Evolutionary conservation across 2,888 invertebrate species (phyloP), one percentile per base, ranked within the genome.

Genomic region (Suillia variegata): DNA sequence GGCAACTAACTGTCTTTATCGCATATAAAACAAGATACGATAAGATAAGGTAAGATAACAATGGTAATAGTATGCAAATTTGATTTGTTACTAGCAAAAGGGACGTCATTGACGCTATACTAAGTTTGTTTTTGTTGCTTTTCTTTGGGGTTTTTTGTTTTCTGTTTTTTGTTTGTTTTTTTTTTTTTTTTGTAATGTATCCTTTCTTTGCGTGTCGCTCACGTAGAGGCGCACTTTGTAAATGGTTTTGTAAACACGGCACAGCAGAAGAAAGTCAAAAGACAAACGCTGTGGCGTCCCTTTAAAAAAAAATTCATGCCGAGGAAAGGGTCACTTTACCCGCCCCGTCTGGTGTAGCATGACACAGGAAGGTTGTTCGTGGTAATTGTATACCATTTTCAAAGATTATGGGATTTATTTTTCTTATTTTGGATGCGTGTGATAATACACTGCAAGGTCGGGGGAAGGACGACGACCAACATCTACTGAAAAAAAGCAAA

Each of bases 381-480:
- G 68, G 78, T 78, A 78, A 78, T 78, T 78, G 78, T 76, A 76
- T 70, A 76, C 74, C 75, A 79, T 78, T 78, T 76, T 73, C 71
- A 72, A 77, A 76, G 79, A 79, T 78, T 78, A 78, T 76, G 76
- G 78, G 79, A 78, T 78, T 78, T 76, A 68, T 66, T 68, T 64
- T 63, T 63, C 66, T 67, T 56, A 58, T 56, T 60, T 59, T 57
- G 38, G 26, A 34, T 57, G 47, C 53, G 31, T 61, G 56, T 53
- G 45, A 56, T 48, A 21, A n/a, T 17, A 6, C 21, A 15, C 1
- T 20, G 47, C 24, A 15, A 10, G 6, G 13, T 24, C 5, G 15
- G 24, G 17, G 15, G 62, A 61, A 59, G 59, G 38, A 20, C 8
- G 17, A 47, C 21, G 48, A 17, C 20, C 55, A 48, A 22, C 20